Percentiles rank a stretch among this genome's conserved stretches.
These are phyloP conservation scores for Hyposoter dolosus DNA, from an alignment of 2,888 invertebrate species.

Conservation along the genomic window DNA sequence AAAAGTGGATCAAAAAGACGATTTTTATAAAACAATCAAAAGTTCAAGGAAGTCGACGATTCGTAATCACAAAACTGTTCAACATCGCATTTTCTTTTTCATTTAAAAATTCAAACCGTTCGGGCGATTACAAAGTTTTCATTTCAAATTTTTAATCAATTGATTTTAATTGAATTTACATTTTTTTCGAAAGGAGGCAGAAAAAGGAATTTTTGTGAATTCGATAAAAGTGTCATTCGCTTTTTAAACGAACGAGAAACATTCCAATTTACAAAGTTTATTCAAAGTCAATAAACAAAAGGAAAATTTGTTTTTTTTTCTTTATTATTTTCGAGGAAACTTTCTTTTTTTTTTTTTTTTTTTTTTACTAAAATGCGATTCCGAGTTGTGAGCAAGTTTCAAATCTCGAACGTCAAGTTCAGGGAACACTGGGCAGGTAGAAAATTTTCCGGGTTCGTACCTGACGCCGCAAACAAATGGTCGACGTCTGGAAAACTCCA, in stretches of 20 bases:
- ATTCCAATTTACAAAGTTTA: not conserved
- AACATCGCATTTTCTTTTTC: not conserved
- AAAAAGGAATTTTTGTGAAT: too few species aligned
- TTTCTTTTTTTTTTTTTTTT: not conserved
- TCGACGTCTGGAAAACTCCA: not conserved
- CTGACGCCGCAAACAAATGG: slow-evolving; percentile 1
- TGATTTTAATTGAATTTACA: too few species aligned
- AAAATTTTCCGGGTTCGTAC: slow-evolving; percentile 3
- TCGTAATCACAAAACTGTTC: not conserved
- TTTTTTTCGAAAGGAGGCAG: too few species aligned
- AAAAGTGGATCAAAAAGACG: not conserved
- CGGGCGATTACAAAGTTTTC: too few species aligned
- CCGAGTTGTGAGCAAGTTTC: slow-evolving; percentile 8
- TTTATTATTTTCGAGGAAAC: not conserved
- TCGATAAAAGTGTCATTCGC: too few species aligned
- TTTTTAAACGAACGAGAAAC: too few species aligned
- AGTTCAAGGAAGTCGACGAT: not conserved
- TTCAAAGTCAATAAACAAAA: not conserved
- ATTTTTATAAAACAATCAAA: not conserved
- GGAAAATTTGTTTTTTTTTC: not conserved
- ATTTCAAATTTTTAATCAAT: too few species aligned
- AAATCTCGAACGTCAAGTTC: not conserved
- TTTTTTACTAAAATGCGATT: slow-evolving; percentile 20
- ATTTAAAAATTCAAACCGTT: not conserved
- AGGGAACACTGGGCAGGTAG: not conserved